phyloP scores from a whole-genome alignment of 2,888 invertebrate species.

The Cheilosia soror region DNA sequence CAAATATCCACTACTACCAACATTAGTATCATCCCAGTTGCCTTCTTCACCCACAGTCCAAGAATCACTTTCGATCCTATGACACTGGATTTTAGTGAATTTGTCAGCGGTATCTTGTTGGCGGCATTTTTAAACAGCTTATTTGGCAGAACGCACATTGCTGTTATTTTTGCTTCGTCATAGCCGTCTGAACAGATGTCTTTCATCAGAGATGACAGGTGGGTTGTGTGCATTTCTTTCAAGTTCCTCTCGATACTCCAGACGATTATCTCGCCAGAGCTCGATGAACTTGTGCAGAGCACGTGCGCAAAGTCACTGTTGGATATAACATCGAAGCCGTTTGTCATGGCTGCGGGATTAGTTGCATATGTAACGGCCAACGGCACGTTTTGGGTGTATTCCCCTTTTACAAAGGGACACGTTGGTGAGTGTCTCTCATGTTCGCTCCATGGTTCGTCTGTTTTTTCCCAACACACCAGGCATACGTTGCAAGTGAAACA shows the following conservation, averaged over 20 bases:
- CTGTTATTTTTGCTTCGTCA: constrained; percentile 86
- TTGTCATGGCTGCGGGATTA: constrained; percentile 88
- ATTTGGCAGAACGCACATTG: constrained; percentile 91
- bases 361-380: constrained; percentile 93
- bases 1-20: constrained; percentile 60
- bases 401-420: constrained; percentile 97
- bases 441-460: constrained; percentile 98
- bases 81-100: constrained; percentile 78
- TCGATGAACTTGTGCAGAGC: constrained; percentile 85
- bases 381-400: constrained; percentile 97
- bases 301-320: constrained; percentile 86
- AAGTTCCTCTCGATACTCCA: constrained; percentile 93
- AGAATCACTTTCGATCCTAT: constrained; percentile 67
- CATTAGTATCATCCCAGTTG: constrained; percentile 48
- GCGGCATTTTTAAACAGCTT: constrained; percentile 80
- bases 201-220: constrained; percentile 80
- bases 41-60: constrained; percentile 68
- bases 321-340: constrained; percentile 86
- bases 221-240: constrained; percentile 87
- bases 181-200: constrained; percentile 80
- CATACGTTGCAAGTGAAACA: constrained; percentile 98
- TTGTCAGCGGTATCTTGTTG: constrained; percentile 77
- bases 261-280: constrained; percentile 89
- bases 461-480: constrained; percentile 98
- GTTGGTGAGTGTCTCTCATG: constrained; percentile 97